Percentiles rank a stretch among this genome's conserved stretches.
Evolutionary conservation across 2,113 vertebrate genomes (phyloP).

Genomic region (Okapia johnstoni): DNA sequence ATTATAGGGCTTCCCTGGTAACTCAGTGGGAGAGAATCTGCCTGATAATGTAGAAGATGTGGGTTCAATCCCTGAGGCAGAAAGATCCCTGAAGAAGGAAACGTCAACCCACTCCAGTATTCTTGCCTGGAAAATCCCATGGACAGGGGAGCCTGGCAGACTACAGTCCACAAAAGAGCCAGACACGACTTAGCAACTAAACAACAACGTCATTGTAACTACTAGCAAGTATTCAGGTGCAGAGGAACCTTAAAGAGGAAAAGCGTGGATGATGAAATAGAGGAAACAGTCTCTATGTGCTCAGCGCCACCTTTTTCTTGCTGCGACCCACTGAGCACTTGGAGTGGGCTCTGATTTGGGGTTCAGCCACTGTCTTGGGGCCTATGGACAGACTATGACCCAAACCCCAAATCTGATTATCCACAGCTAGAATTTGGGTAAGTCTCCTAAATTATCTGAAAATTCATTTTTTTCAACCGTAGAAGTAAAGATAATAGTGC

Average conservation of each 20-base stretch:
- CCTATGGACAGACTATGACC: neutral
- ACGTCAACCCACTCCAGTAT: neutral
- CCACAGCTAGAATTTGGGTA: neutral
- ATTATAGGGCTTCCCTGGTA: neutral
- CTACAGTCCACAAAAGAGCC: neutral
- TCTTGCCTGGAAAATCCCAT: too few species aligned
- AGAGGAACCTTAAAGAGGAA: neutral
- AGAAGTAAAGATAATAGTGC: neutral
- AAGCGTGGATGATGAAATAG: neutral
- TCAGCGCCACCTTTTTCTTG: neutral
- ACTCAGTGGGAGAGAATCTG: neutral
- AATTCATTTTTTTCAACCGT: neutral
- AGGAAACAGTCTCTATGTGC: accelerated
- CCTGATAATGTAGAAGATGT: neutral
- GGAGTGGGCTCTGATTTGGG: neutral
- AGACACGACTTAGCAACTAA: neutral
- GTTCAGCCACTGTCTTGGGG: neutral
- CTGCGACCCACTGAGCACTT: neutral
- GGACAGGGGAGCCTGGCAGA: neutral
- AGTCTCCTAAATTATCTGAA: neutral
- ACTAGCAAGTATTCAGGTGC: too few species aligned
- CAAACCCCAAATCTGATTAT: neutral
- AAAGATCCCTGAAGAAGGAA: neutral
- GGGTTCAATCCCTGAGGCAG: neutral
- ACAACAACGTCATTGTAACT: neutral